phyloP scores from a whole-genome alignment of 1,140 invertebrate species.

The Anastrepha ludens region DNA sequence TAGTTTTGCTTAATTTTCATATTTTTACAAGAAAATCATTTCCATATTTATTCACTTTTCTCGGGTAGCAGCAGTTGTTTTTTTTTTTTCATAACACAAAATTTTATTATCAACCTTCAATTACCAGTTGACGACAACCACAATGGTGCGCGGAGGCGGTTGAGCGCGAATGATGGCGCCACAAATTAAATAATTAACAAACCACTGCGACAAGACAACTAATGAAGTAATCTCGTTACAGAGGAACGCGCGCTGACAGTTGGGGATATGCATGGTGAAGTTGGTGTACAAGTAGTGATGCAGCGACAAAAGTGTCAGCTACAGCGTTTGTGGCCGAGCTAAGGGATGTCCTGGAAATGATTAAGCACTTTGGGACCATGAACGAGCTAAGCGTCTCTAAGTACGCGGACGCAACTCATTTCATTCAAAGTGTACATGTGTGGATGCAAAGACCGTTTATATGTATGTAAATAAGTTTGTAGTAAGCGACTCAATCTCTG shows the following conservation, averaged over 20 bases:
- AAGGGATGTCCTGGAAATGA: constrained; percentile 51
- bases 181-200: constrained; percentile 55
- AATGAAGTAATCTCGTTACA: constrained; percentile 29
- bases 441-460: neutral
- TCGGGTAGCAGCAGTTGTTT: neutral
- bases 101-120: constrained; percentile 6
- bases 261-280: neutral
- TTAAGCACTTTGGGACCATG: constrained; percentile 30
- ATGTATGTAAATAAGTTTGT: neutral
- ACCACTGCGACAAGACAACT: constrained; percentile 20
- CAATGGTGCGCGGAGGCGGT: neutral
- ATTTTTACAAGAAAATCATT: constrained; percentile 36
- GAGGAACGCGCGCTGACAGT: neutral
- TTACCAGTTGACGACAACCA: constrained; percentile 42
- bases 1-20: constrained; percentile 19
- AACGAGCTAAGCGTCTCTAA: neutral
- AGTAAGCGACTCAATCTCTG: neutral
- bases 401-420: neutral
- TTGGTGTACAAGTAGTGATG: neutral
- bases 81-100: neutral
- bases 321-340: constrained; percentile 3
- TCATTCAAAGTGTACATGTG: neutral
- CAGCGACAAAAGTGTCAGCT: constrained; percentile 54
- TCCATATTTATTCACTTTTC: constrained; percentile 36
- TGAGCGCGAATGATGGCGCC: constrained; percentile 39